Evolutionary conservation across 2,113 vertebrate species (phyloP).

Genomic region (Lota lota): DNA sequence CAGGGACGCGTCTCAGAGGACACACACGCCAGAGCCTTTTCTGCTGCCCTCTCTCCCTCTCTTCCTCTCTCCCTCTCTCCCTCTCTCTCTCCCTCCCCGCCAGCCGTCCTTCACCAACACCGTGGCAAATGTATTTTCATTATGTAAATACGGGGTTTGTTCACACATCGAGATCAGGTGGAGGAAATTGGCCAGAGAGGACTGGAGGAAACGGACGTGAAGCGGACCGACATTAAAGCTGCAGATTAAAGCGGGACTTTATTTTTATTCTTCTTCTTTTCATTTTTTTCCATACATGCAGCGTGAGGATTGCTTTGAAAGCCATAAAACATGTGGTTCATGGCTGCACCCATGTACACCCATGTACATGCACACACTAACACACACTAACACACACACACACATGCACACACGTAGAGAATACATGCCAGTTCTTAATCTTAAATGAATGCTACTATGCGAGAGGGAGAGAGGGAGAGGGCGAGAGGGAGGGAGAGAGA

Average conservation of each 20-base stretch:
- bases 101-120: neutral
- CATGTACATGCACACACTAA: too few species aligned
- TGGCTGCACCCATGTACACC: too few species aligned
- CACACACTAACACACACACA: too few species aligned
- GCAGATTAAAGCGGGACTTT: slow-evolving; percentile 46
- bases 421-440: too few species aligned
- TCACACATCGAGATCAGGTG: slow-evolving; percentile 25
- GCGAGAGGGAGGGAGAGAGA: neutral
- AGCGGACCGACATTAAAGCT: slow-evolving; percentile 41
- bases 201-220: slow-evolving; percentile 46
- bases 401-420: too few species aligned
- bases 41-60: neutral
- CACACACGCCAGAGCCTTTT: slow-evolving; percentile 27
- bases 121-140: slow-evolving; percentile 18
- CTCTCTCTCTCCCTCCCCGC: slow-evolving; percentile 37
- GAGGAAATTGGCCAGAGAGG: too few species aligned
- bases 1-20: slow-evolving; percentile 28
- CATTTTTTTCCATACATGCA: slow-evolving; percentile 18
- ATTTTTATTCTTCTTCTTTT: slow-evolving; percentile 29
- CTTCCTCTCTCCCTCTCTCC: slow-evolving; percentile 14
- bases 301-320: slow-evolving; percentile 47
- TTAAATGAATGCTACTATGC: too few species aligned
- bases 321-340: too few species aligned
- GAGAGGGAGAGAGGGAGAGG: neutral
- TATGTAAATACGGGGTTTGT: slow-evolving; percentile 26